Evolutionary conservation across 2,113 vertebrate genomes (phyloP).

Genomic region (Axis porcinus): DNA sequence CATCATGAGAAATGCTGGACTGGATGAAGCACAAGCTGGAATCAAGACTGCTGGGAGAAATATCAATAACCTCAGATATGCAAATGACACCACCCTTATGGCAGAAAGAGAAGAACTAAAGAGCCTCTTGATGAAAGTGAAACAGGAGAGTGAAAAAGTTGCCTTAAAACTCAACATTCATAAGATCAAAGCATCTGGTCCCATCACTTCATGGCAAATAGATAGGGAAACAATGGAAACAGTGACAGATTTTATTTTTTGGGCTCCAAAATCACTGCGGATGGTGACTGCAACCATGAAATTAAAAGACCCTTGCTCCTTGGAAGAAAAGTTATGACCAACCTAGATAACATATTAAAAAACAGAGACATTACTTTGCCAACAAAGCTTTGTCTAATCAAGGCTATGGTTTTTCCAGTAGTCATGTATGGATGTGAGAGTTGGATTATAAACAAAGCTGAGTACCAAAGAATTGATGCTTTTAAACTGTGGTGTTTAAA

Average conservation of each 20-base stretch:
- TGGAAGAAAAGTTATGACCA: background rate
- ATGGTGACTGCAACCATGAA: background rate
- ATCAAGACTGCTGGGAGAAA: background rate
- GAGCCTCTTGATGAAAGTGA: background rate
- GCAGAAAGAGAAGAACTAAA: background rate
- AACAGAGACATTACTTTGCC: background rate
- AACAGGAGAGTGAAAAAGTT: background rate
- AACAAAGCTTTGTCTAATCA: background rate
- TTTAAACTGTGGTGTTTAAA: background rate
- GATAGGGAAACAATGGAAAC: background rate
- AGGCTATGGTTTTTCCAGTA: background rate
- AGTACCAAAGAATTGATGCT: background rate
- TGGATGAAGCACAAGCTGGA: background rate
- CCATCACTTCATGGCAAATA: background rate
- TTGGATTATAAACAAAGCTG: background rate
- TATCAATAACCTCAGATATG: background rate
- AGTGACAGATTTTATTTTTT: background rate
- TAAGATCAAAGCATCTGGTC: background rate
- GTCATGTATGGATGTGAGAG: background rate
- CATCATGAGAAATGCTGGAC: background rate
- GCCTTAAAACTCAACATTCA: background rate
- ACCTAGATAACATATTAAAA: background rate
- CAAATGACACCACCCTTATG: background rate
- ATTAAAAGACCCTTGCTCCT: background rate
- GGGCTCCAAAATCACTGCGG: background rate